Evolutionary conservation across 2,797 vertebrate genomes (phyloP).

Genomic region (Pangasius sanitwongsei): DNA sequence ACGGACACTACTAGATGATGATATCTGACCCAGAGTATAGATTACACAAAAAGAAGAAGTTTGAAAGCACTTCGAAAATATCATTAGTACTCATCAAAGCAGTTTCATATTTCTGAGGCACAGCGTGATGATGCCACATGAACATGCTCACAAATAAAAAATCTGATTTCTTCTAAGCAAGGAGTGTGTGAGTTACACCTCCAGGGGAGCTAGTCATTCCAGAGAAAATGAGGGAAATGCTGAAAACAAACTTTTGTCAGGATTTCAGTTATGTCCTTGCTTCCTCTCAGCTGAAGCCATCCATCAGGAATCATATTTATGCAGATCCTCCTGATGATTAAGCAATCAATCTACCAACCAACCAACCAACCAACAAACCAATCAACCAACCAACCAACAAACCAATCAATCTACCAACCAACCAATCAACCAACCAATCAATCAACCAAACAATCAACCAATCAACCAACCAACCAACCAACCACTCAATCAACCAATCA

Average conservation of each 20-base stretch:
- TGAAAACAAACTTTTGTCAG: not conserved
- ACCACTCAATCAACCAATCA: too few relatives aligned
- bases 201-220: not conserved
- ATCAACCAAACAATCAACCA: not conserved
- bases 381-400: not conserved
- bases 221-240: not conserved
- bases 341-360: not conserved
- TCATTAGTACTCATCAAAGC: not conserved
- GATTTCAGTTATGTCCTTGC: not conserved
- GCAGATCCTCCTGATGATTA: not conserved
- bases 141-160: not conserved
- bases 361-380: not conserved
- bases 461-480: not conserved
- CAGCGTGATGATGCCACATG: not conserved
- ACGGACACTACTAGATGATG: not conserved
- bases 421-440: not conserved
- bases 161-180: not conserved
- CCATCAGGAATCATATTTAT: not conserved
- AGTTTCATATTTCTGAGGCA: not conserved
- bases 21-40: not conserved
- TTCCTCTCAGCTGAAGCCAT: not conserved
- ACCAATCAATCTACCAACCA: accelerated
- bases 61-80: too few relatives aligned
- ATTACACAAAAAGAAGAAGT: not conserved
- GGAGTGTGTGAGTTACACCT: not conserved